Evolutionary conservation across 1,140 invertebrate genomes (phyloP).

Genomic region (Halesus radiatus): DNA sequence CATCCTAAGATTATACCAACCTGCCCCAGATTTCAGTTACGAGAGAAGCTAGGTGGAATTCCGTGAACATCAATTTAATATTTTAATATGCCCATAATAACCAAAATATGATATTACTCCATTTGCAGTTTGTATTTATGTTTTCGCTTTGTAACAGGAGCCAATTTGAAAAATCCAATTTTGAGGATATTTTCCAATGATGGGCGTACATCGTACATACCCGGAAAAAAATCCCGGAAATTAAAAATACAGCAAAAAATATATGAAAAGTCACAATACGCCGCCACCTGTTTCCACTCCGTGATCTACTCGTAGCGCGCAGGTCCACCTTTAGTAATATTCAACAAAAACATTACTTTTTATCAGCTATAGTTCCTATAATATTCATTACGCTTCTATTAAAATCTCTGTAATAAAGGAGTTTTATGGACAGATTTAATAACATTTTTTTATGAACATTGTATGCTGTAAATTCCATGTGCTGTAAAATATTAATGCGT

Average conservation of each 20-base stretch:
- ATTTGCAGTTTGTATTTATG: neutral
- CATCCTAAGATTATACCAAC: too few relatives aligned
- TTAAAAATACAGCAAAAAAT: slow-evolving; percentile 14
- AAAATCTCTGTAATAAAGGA: slow-evolving; percentile 30
- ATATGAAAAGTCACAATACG: slow-evolving; percentile 8
- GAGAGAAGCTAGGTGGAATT: too few relatives aligned
- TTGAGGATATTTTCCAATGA: neutral
- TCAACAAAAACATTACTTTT: slow-evolving; percentile 18
- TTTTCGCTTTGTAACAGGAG: too few relatives aligned
- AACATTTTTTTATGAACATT: slow-evolving; percentile 17
- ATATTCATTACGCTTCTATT: slow-evolving; percentile 27
- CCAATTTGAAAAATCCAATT: neutral
- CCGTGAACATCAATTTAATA: neutral
- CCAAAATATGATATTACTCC: neutral
- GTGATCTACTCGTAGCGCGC: neutral
- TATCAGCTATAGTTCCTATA: slow-evolving; percentile 14
- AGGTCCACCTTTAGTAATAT: slow-evolving; percentile 17
- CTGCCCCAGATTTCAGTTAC: too few relatives aligned
- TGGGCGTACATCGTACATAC: neutral
- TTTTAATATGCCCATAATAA: neutral
- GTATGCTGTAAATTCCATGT: slow-evolving; percentile 23
- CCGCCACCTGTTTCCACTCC: neutral
- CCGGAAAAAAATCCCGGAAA: slow-evolving; percentile 10
- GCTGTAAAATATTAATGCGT: slow-evolving; percentile 18
- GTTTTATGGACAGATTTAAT: slow-evolving; percentile 7